Percentiles rank a stretch among this genome's conserved stretches.
Conservation (phyloP, 2,888 invertebrate genomes). For the Blomia tropicalis region DNA sequence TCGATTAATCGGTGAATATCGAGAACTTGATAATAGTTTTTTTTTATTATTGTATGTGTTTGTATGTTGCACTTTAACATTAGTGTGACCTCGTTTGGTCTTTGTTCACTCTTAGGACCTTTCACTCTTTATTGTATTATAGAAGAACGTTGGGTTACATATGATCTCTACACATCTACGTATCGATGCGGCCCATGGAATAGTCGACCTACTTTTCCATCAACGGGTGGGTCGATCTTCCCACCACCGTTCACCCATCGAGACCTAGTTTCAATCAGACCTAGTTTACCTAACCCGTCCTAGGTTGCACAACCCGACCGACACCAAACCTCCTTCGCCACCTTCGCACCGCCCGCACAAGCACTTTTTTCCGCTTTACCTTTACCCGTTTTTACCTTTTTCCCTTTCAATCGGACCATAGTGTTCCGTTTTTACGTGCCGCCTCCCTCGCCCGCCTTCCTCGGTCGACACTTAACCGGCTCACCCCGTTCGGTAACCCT, state of each 20-base stretch:
- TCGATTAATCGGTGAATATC: too few species aligned
- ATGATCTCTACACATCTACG: too few species aligned
- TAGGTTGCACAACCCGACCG: not conserved
- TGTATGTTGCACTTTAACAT: too few species aligned
- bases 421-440: not conserved
- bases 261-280: not conserved
- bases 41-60: too few species aligned
- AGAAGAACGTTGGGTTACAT: too few species aligned
- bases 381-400: not conserved
- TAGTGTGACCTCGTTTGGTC: too few species aligned
- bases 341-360: slow-evolving; percentile 8
- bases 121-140: too few species aligned
- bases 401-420: not conserved
- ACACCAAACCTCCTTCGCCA: not conserved
- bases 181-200: too few species aligned
- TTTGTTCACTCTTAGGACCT: too few species aligned
- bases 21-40: too few species aligned
- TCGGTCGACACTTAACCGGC: not conserved
- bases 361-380: not conserved
- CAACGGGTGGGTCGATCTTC: not conserved
- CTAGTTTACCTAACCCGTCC: not conserved
- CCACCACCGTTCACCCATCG: not conserved
- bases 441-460: not conserved
- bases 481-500: not conserved
- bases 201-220: not conserved